Percentiles rank a stretch among this genome's conserved stretches.
phyloP scores from a whole-genome alignment of 2,888 invertebrate genomes.

The Salticus scenicus region DNA sequence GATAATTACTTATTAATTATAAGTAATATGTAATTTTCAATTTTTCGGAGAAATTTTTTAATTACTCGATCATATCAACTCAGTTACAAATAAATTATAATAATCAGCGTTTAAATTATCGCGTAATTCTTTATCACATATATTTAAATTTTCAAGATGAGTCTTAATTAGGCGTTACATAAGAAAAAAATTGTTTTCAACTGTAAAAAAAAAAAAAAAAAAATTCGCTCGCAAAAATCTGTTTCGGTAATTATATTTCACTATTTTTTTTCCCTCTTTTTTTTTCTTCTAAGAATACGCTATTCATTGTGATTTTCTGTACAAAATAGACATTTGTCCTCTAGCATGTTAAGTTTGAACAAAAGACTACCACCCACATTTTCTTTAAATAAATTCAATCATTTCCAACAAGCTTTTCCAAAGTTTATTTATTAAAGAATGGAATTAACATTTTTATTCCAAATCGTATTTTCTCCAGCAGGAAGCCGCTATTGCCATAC shows the following conservation, averaged over 20 bases:
- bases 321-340: constrained; percentile 17
- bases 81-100: no score
- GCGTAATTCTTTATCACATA: no score
- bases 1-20: no score
- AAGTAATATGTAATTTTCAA: no score
- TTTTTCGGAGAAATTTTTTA: no score
- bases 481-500: not conserved
- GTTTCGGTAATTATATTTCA: not conserved
- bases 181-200: no score
- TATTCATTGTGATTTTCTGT: not conserved
- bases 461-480: not conserved
- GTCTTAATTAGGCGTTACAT: no score
- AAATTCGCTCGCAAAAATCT: no score
- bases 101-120: no score
- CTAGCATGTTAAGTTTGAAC: not conserved
- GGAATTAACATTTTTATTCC: constrained; percentile 27
- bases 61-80: no score
- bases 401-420: not conserved
- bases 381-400: constrained; percentile 12
- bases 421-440: constrained; percentile 30
- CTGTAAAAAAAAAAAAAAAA: no score
- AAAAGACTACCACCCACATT: not conserved
- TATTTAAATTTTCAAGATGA: no score
- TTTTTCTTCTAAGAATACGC: not conserved
- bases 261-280: not conserved